Conservation (phyloP, 1,140 invertebrate genomes). For the Idris sp. region DNA sequence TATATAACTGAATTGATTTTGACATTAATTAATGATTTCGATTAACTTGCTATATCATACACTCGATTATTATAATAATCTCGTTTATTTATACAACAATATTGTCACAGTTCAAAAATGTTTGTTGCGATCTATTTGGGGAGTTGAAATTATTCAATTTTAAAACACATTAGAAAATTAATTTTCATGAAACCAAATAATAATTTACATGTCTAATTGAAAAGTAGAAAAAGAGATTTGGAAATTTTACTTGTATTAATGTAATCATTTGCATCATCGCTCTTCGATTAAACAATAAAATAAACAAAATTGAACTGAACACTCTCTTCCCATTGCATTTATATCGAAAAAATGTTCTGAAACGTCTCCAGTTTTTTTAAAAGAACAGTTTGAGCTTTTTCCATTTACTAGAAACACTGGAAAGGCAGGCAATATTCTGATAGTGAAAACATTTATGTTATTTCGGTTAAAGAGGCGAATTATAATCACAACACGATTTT, state of each 20-base stretch:
- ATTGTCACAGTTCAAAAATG: too few species aligned
- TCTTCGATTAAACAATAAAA: too few species aligned
- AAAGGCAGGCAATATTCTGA: slow-evolving; percentile 18
- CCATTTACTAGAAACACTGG: slow-evolving; percentile 18
- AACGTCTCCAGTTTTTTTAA: slow-evolving; percentile 21
- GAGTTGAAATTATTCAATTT: too few species aligned
- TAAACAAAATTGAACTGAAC: slow-evolving; percentile 10
- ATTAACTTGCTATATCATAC: background rate
- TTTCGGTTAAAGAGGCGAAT: slow-evolving; percentile 20
- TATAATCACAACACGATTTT: slow-evolving; percentile 26
- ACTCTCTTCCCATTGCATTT: slow-evolving; percentile 8
- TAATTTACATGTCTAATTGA: too few species aligned
- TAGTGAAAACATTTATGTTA: slow-evolving; percentile 35
- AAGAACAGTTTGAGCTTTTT: slow-evolving; percentile 14
- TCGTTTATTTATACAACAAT: too few species aligned
- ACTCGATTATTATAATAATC: too few species aligned
- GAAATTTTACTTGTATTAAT: too few species aligned
- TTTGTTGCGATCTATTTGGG: too few species aligned
- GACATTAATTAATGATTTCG: slow-evolving; percentile 4
- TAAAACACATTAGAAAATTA: too few species aligned
- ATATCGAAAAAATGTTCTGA: slow-evolving; percentile 15
- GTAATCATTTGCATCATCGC: too few species aligned
- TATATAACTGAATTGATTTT: slow-evolving; percentile 12
- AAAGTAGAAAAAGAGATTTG: too few species aligned
- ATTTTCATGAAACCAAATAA: too few species aligned